These are phyloP conservation scores for Pseudopleuronectes americanus DNA, from an alignment of 2,797 vertebrate species.

Conservation along the genomic window DNA sequence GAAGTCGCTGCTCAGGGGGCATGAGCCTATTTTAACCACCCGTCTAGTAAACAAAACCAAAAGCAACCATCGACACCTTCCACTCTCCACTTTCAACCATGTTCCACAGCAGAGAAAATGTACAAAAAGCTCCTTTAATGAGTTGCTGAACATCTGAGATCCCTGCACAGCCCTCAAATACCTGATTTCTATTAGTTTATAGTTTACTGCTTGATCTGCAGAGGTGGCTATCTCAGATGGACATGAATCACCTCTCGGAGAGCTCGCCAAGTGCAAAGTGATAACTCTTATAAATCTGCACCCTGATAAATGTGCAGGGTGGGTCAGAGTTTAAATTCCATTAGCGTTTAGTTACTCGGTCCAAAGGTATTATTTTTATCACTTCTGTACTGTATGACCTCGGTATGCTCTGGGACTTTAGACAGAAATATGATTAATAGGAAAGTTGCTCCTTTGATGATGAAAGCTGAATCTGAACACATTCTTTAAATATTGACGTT, in stretches of 20 bases:
- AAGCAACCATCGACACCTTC: background rate
- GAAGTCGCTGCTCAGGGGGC: too few species aligned
- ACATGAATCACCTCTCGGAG: conserved; percentile 44
- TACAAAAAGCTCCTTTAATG: conserved; percentile 16
- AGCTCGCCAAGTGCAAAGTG: conserved; percentile 25
- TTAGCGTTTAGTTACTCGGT: conserved; percentile 26
- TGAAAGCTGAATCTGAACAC: conserved; percentile 4
- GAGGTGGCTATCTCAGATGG: conserved; percentile 30
- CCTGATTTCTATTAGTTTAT: conserved; percentile 24
- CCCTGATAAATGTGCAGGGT: conserved; percentile 28
- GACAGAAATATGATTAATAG: conserved; percentile 35
- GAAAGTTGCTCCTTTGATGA: conserved; percentile 20
- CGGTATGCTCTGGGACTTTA: conserved; percentile 5
- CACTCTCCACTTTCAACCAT: background rate
- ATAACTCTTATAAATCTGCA: conserved; percentile 49
- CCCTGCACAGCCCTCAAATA: conserved; percentile 10
- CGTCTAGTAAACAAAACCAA: too few species aligned
- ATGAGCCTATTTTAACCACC: too few species aligned
- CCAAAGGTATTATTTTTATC: conserved; percentile 17
- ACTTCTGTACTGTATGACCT: conserved; percentile 16
- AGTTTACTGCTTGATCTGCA: conserved; percentile 7
- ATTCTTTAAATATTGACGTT: background rate
- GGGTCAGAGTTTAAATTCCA: conserved; percentile 44
- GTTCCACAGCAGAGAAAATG: background rate
- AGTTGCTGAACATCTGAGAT: conserved; percentile 24